phyloP scores from a whole-genome alignment of 2,797 vertebrate genomes.

The Hydrocynus forskahlii region DNA sequence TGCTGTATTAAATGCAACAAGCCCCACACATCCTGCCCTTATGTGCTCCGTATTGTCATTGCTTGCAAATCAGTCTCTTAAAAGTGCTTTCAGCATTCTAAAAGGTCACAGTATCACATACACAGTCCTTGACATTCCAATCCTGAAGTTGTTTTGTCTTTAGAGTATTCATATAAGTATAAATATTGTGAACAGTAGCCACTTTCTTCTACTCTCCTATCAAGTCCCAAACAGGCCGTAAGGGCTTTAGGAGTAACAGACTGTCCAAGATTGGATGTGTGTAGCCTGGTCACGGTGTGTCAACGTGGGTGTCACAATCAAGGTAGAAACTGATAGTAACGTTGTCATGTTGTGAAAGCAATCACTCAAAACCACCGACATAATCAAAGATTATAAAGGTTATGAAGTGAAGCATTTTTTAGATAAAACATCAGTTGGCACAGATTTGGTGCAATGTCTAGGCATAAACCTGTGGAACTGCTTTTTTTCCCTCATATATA shows the following conservation, averaged over 20 bases:
- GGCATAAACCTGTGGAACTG: too few species aligned
- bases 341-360: not conserved
- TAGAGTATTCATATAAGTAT: not conserved
- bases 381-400: not conserved
- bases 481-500: too few species aligned
- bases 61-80: not conserved
- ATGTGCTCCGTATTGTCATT: not conserved
- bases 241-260: not conserved
- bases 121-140: not conserved
- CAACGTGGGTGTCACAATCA: not conserved
- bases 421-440: not conserved
- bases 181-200: not conserved
- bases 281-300: not conserved
- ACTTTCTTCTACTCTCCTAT: not conserved
- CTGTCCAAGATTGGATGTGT: not conserved
- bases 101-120: constrained; percentile 3
- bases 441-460: not conserved
- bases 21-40: not conserved
- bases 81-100: not conserved
- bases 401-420: not conserved
- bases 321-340: not conserved
- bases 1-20: not conserved
- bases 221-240: not conserved
- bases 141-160: not conserved
- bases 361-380: not conserved